A percentile compares a stretch with the other conserved stretches of the same genome.
Evolutionary conservation across 1,140 invertebrate species (phyloP).

Genomic region (Drosophila orena): DNA sequence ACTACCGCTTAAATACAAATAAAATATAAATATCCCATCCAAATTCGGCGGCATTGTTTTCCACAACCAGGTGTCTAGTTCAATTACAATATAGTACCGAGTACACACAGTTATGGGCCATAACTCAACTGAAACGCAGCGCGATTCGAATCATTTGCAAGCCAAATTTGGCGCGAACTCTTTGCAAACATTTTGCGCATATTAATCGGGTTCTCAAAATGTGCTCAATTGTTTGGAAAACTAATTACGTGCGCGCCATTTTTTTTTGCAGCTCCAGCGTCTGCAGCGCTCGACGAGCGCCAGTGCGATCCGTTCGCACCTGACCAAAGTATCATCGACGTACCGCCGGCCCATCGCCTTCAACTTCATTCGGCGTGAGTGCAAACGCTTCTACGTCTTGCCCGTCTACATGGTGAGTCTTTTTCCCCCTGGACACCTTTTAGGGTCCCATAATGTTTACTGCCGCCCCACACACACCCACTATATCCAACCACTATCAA

Average conservation of each 20-base stretch:
- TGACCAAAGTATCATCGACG: constrained; percentile 74
- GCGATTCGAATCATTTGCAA: constrained; percentile 68
- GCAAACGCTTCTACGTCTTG: constrained; percentile 71
- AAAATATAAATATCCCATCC: neutral
- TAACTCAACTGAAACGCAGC: constrained; percentile 36
- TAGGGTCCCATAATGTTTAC: constrained; percentile 52
- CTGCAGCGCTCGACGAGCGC: constrained; percentile 65
- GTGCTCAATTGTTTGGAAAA: constrained; percentile 65
- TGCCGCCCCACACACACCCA: constrained; percentile 3
- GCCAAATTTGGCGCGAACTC: constrained; percentile 73
- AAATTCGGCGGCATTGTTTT: constrained; percentile 11
- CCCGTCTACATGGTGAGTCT: constrained; percentile 75
- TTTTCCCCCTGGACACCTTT: constrained; percentile 12
- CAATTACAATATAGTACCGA: constrained; percentile 12
- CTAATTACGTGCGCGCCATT: constrained; percentile 52
- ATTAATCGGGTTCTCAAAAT: constrained; percentile 44
- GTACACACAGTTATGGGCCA: constrained; percentile 11
- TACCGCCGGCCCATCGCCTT: constrained; percentile 70
- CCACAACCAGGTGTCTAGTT: constrained; percentile 30
- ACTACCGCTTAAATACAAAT: constrained; percentile 4
- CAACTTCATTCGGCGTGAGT: constrained; percentile 69
- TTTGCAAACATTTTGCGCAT: constrained; percentile 63
- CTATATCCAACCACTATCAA: constrained; percentile 16
- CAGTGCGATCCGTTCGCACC: constrained; percentile 73
- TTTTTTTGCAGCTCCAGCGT: constrained; percentile 53